phyloP scores from a whole-genome alignment of 2,888 invertebrate genomes.

The Agrenia bidenticulata region DNA sequence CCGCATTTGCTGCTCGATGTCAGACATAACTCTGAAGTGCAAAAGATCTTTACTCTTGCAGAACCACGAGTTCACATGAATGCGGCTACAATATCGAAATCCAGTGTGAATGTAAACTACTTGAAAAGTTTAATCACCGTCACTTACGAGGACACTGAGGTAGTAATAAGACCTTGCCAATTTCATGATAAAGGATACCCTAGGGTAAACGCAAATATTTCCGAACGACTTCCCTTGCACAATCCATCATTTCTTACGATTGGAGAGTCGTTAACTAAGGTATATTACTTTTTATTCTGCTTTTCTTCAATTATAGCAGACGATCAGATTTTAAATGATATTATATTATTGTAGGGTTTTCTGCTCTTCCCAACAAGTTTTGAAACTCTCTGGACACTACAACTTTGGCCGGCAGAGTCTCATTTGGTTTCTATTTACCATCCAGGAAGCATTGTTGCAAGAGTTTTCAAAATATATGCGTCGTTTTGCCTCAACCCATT shows the following conservation, averaged over 20 bases:
- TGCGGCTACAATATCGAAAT: constrained; percentile 14
- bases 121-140: constrained; percentile 41
- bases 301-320: no score
- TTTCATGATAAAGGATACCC: constrained; percentile 43
- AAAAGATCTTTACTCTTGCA: constrained; percentile 44
- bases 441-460: constrained; percentile 39
- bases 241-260: constrained; percentile 44
- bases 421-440: constrained; percentile 45
- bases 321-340: no score
- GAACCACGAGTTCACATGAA: constrained; percentile 26
- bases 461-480: constrained; percentile 45
- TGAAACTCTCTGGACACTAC: constrained; percentile 48
- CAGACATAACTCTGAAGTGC: constrained; percentile 34
- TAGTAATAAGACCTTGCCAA: constrained; percentile 43
- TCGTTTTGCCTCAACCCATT: constrained; percentile 44
- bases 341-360: constrained; percentile 32
- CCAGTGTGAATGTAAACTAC: constrained; percentile 39
- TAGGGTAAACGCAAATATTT: constrained; percentile 40
- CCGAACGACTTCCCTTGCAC: constrained; percentile 46
- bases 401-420: constrained; percentile 50
- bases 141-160: constrained; percentile 44
- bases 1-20: constrained; percentile 47
- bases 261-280: constrained; percentile 43
- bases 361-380: constrained; percentile 47
- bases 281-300: constrained; percentile 5